phyloP scores from a whole-genome alignment of 2,113 vertebrate genomes.

The Argyrosomus japonicus region DNA sequence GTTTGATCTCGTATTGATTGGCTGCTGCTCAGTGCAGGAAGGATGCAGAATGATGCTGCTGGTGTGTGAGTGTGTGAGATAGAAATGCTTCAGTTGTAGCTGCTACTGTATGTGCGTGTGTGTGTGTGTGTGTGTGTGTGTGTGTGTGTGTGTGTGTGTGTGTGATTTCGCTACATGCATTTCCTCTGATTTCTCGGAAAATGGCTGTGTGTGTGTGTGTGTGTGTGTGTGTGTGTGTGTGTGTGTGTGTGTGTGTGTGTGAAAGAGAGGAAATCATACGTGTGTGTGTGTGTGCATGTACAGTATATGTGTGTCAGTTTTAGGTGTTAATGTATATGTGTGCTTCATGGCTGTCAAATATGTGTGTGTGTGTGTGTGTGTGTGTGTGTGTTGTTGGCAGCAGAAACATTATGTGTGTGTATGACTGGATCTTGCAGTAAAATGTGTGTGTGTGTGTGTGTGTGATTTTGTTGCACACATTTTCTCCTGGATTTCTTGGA shows the following conservation, averaged over 20 bases:
- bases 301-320: not conserved
- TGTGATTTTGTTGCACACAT: not conserved
- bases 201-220: conserved; percentile 25
- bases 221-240: not conserved
- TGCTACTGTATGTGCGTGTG: conserved; percentile 29
- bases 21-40: not conserved
- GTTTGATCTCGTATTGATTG: conserved; percentile 18
- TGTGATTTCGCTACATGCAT: conserved; percentile 28
- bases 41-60: conserved; percentile 39
- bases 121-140: conserved; percentile 14
- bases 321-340: conserved; percentile 11
- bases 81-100: conserved; percentile 19
- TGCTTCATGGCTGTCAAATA: conserved; percentile 22
- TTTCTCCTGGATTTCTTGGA: not conserved
- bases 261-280: not conserved
- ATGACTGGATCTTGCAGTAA: conserved; percentile 2
- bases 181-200: conserved; percentile 9
- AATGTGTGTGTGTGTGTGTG: not conserved
- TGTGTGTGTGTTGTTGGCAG: conserved; percentile 4
- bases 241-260: conserved; percentile 22
- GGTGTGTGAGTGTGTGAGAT: conserved; percentile 30
- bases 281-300: not conserved
- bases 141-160: conserved; percentile 9
- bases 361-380: not conserved
- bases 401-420: conserved; percentile 1